Base-by-base conservation (phyloP, 2,113 vertebrate species). In the Apeltes quadracus region DNA sequence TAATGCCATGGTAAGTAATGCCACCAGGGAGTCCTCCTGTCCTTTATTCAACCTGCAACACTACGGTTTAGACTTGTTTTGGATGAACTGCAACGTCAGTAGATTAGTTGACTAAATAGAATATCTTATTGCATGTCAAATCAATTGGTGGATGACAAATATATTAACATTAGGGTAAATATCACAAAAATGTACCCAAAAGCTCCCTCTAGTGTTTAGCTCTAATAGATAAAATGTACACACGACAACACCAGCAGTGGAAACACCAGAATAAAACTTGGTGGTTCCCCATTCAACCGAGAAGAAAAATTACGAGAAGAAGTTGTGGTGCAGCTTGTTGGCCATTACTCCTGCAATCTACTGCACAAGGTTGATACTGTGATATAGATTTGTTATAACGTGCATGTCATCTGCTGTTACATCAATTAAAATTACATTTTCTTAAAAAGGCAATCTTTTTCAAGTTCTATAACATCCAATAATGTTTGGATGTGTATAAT, bases 181-280 rank as follows among this genome's bases (percentile, higher is more conserved):
- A 13, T 46, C 22, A 38, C 20, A 2, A 16, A 43, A 27, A 50
- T 50, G 4, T 25, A 7, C 50, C 34, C 59, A 66, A 59, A 69
- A 12, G 78, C 72, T 50, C 69, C 72, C 79, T 73, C 72, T 67
- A 53, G 66, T 69, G 81, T 61, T 64, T 61, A 34, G 27, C 20
- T 63, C 43, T 3, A 27, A 56, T 48, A 61, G 43, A 69, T 61
- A 58, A 74, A 41, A 53, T 20, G 59, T 75, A 23, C 13, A 25
- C 44, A 58, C 32, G 57, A 8, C 16, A 68, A 61, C 66, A 14
- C 5, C 9, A 27, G 68, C 18, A 53, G 39, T 12, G 0, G 23
- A 0, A 61, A 71, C 57, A 22, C 16, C 9, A 41, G 25, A 46
- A 22, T 36, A 70, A 22, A 9, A 59, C 12, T 62, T 29, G 29